Evolutionary conservation across 2,113 vertebrate species (phyloP).

Genomic region (Microcebus lehilahytsara): DNA sequence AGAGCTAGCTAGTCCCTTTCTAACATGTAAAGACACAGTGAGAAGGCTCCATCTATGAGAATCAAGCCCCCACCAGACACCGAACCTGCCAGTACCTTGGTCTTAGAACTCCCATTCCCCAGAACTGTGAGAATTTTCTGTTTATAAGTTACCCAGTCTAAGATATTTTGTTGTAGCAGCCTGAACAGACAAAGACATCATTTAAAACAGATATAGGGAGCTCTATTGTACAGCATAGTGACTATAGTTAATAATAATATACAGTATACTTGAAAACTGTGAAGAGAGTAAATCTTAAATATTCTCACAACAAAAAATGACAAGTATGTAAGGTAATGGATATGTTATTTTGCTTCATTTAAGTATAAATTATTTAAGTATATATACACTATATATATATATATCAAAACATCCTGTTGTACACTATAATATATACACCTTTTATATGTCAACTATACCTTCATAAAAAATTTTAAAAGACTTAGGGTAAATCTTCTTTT

Average conservation of each 20-base stretch:
- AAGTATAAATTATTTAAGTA: neutral
- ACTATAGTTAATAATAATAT: neutral
- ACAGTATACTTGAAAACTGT: neutral
- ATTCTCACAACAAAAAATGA: neutral
- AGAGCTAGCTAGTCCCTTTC: neutral
- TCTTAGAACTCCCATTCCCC: neutral
- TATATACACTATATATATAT: neutral
- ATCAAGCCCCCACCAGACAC: neutral
- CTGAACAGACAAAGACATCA: neutral
- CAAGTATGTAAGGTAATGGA: neutral
- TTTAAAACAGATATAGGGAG: neutral
- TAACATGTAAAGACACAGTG: neutral
- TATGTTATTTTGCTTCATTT: neutral
- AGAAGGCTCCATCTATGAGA: neutral
- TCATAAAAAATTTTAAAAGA: neutral
- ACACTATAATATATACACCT: neutral
- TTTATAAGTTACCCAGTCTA: neutral
- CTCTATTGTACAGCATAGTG: neutral
- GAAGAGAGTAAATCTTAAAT: neutral
- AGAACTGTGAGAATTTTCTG: neutral
- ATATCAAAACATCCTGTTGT: neutral
- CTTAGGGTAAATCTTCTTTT: neutral
- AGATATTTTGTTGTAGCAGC: neutral
- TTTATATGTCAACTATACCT: neutral
- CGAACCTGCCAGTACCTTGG: neutral